A percentile compares a stretch with the other conserved stretches of the same genome.
Conservation (phyloP, 2,888 invertebrate species). For the Sinohyriopsis cumingii region DNA sequence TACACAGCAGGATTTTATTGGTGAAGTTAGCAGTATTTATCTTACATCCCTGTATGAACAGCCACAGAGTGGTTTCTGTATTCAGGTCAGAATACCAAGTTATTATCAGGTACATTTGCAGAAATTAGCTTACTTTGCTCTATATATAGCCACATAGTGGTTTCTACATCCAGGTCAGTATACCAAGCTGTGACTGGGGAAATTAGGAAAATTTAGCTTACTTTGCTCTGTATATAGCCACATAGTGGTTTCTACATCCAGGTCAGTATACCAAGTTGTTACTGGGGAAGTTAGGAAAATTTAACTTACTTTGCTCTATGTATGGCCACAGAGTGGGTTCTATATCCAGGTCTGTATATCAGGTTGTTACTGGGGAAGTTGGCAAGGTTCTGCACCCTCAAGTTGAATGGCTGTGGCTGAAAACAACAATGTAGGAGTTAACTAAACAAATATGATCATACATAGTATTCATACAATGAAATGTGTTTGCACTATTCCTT, state of each 20-base stretch:
- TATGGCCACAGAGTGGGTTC: slow-evolving; percentile 70
- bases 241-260: slow-evolving; percentile 69
- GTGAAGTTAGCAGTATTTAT: no score
- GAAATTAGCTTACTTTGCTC: slow-evolving; percentile 76
- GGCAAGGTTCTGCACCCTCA: slow-evolving; percentile 82
- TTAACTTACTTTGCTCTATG: slow-evolving; percentile 73
- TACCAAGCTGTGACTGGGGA: slow-evolving; percentile 70
- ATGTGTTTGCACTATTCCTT: no score
- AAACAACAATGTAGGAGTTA: slow-evolving; percentile 12
- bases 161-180: slow-evolving; percentile 70
- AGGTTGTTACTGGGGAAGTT: slow-evolving; percentile 75
- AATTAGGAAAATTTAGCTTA: slow-evolving; percentile 78
- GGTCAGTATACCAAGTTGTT: slow-evolving; percentile 64
- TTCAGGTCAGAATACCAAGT: slow-evolving; percentile 65
- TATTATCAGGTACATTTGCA: slow-evolving; percentile 74
- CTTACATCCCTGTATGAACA: slow-evolving; percentile 59
- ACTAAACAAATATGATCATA: not conserved
- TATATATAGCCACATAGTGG: slow-evolving; percentile 69
- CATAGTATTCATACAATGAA: no score
- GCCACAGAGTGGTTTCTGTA: slow-evolving; percentile 70
- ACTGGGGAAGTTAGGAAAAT: slow-evolving; percentile 78
- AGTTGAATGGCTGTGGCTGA: slow-evolving; percentile 77
- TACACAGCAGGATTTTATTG: no score
- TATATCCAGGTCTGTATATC: slow-evolving; percentile 67
- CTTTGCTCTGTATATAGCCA: slow-evolving; percentile 71